Percentiles rank a stretch among this genome's conserved stretches.
Conservation (phyloP, 2,888 invertebrate species). For the Cataglyphis cursor region DNA sequence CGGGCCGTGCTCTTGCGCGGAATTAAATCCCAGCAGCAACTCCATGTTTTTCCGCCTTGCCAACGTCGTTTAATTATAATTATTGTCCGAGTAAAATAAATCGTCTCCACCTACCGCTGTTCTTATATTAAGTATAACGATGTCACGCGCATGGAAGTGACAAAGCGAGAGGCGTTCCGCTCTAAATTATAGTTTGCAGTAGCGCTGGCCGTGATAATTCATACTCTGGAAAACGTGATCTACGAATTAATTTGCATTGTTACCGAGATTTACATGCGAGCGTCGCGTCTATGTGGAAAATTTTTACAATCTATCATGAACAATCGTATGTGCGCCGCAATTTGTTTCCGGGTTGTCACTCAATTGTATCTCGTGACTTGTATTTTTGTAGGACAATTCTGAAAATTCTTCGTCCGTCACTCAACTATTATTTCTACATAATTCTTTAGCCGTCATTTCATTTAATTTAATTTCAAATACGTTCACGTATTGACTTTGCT, state of each 20-base stretch:
- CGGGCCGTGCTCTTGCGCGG: not conserved
- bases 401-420: not conserved
- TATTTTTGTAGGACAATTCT: not conserved
- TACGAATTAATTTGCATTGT: slow-evolving; percentile 53
- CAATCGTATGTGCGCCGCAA: not conserved
- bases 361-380: not conserved
- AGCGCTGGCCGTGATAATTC: slow-evolving; percentile 31
- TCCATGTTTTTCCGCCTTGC: slow-evolving; percentile 43
- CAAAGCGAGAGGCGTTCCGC: slow-evolving; percentile 50
- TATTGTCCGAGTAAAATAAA: slow-evolving; percentile 51
- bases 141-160: slow-evolving; percentile 48
- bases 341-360: not conserved
- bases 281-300: not conserved
- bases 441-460: not conserved
- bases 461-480: not conserved
- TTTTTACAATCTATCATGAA: slow-evolving; percentile 1
- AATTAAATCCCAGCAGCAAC: slow-evolving; percentile 26
- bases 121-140: slow-evolving; percentile 46
- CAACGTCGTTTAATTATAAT: slow-evolving; percentile 82
- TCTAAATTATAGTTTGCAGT: slow-evolving; percentile 47
- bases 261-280: slow-evolving; percentile 32
- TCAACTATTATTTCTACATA: slow-evolving; percentile 6
- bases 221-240: slow-evolving; percentile 43
- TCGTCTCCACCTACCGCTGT: slow-evolving; percentile 33
- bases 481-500: slow-evolving; percentile 8